Evolutionary conservation across 2,797 vertebrate genomes (phyloP).

Genomic region (Odontamblyopus rebecca): DNA sequence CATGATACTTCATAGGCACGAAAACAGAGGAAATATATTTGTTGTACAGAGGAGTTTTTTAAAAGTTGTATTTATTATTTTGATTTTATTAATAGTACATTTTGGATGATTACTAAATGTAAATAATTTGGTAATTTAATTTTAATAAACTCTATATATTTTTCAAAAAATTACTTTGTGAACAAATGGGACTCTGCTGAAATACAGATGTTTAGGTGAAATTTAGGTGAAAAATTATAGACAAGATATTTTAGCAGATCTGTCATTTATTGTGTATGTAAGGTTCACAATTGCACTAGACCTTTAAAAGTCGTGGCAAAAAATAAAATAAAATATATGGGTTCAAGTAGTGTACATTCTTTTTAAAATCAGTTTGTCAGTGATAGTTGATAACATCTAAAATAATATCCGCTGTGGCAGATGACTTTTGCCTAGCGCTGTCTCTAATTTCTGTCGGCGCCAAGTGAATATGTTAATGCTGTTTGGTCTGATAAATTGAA

Average conservation of each 20-base stretch:
- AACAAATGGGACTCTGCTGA: background rate
- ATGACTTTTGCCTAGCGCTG: slow-evolving; percentile 48
- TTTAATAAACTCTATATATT: background rate
- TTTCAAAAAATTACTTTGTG: background rate
- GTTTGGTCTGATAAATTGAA: slow-evolving; percentile 69
- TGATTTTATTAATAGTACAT: too few relatives aligned
- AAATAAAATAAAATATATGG: background rate
- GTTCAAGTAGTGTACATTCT: background rate
- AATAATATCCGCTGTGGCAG: slow-evolving; percentile 16
- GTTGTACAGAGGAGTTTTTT: background rate
- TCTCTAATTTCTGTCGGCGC: slow-evolving; percentile 73
- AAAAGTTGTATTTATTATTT: background rate
- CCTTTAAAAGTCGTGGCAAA: background rate
- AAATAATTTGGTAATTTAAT: background rate
- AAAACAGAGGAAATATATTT: background rate
- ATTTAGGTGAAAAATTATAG: background rate
- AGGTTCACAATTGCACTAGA: background rate
- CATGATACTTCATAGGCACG: background rate
- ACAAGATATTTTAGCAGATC: too few relatives aligned
- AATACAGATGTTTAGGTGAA: background rate
- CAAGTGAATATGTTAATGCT: slow-evolving; percentile 72
- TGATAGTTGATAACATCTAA: slow-evolving; percentile 13
- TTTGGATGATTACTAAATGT: too few relatives aligned
- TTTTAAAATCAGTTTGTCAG: background rate
- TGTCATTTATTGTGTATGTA: background rate